Evolutionary conservation across 2,797 vertebrate genomes (phyloP), one percentile per base, ranked within the genome.

Genomic region (Sebastes minor): DNA sequence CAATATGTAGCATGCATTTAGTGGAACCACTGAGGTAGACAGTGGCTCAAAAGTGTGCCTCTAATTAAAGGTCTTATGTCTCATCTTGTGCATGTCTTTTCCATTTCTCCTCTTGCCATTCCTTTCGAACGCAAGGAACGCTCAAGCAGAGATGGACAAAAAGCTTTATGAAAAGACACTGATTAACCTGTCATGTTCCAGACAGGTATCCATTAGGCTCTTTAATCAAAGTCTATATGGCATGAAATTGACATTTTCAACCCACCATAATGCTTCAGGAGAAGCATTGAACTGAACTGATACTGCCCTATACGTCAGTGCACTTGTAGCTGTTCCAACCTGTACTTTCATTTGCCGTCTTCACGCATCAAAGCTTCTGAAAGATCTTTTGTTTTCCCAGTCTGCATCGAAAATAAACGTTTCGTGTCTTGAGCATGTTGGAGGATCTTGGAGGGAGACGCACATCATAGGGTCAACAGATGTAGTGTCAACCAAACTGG

Each of bases 171-270:
- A 93, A 94, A 93, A 92, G 87, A 90, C 89, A 84, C 85, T 91
- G 93, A 95, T 95, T 95, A 94, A 94, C 92, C 90, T 93, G 93
- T 95, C 92, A 93, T 92, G 89, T 94, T 91, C 75, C 78, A 87
- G 94, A 94, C 93, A 94, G 95, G 95, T 95, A 94, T 95, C 94
- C 90, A 93, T 94, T 93, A 93, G 83, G 88, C 82, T 82, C 91
- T 94, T 94, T 95, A 95, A 95, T 95, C 91, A 93, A 91, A 94
- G 88, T 95, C 90, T 92, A 89, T 93, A 93, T 82, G 90, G 91
- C 94, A 94, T 95, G 93, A 95, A 95, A 95, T 96, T 94, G 89
- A 94, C 94, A 95, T 96, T 95, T 94, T 93, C 91, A 92, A 84
- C 88, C 85, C 60, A 77, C 77, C 81, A 78, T 77, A 78, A 72